Percentiles rank a stretch among this genome's conserved stretches.
Conservation (phyloP, 2,113 vertebrate species). For the Pelobates fuscus region DNA sequence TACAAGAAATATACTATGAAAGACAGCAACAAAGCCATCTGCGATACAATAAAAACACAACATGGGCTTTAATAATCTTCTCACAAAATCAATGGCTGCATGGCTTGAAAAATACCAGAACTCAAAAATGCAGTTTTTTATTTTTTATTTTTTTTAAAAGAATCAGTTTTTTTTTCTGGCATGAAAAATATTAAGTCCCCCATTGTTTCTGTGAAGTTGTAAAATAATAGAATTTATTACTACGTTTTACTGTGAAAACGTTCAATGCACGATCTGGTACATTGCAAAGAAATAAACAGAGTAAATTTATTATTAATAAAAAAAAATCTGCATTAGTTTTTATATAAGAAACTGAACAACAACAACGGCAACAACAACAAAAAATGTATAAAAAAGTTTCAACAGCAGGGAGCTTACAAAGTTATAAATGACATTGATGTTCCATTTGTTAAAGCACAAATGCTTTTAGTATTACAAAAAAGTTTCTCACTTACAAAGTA, state of each 20-base stretch:
- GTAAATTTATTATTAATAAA: background rate
- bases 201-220: slow-evolving; percentile 3
- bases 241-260: background rate
- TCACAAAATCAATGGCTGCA: slow-evolving; percentile 85
- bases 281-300: background rate
- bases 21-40: slow-evolving; percentile 73
- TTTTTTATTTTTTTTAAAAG: too few species aligned
- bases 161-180: background rate
- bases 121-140: slow-evolving; percentile 70
- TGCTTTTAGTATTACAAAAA: slow-evolving; percentile 39
- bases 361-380: slow-evolving; percentile 11
- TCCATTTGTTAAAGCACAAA: slow-evolving; percentile 43
- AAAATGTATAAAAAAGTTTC: slow-evolving; percentile 37
- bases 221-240: background rate
- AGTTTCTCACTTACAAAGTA: slow-evolving; percentile 40
- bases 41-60: slow-evolving; percentile 76
- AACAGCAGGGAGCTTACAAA: slow-evolving; percentile 36
- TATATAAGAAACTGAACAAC: background rate
- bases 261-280: too few species aligned
- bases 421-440: slow-evolving; percentile 37
- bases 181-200: slow-evolving; percentile 6
- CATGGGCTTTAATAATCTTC: slow-evolving; percentile 80
- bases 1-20: slow-evolving; percentile 81
- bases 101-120: slow-evolving; percentile 85
- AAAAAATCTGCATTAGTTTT: slow-evolving; percentile 20